phyloP scores from a whole-genome alignment of 2,888 invertebrate species.

The Cremastobaeus sp. region DNA sequence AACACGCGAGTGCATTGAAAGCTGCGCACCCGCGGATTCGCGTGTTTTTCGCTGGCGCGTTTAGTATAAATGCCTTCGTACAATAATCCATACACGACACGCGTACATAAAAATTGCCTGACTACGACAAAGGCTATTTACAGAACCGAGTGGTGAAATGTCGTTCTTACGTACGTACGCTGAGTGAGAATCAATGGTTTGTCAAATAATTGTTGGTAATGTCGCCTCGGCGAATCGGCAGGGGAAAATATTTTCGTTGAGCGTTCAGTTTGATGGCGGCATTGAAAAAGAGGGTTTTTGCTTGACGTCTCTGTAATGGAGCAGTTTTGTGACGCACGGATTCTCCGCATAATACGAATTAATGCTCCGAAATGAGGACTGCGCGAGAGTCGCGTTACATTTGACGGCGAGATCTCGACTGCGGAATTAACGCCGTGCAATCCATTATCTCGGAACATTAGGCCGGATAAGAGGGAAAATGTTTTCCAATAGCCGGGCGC shows the following conservation, averaged over 20 bases:
- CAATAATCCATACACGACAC: constrained; percentile 47
- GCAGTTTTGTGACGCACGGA: neutral
- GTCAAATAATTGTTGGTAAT: too few species aligned
- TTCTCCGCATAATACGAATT: constrained; percentile 7
- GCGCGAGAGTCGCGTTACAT: too few species aligned
- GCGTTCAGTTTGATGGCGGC: too few species aligned
- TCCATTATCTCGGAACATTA: neutral
- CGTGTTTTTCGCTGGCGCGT: constrained; percentile 20
- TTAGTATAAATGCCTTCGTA: constrained; percentile 40
- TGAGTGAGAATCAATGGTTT: constrained; percentile 17
- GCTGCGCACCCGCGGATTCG: constrained; percentile 15
- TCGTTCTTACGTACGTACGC: constrained; percentile 13
- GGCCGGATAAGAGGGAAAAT: neutral
- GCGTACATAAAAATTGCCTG: constrained; percentile 44
- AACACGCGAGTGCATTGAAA: neutral
- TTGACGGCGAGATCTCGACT: too few species aligned
- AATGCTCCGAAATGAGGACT: constrained; percentile 23
- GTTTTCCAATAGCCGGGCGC: too few species aligned
- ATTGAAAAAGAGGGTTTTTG: constrained; percentile 11
- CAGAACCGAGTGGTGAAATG: constrained; percentile 20
- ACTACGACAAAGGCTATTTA: constrained; percentile 44
- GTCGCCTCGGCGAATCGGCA: constrained; percentile 5
- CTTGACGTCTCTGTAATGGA: neutral
- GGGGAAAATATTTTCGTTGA: constrained; percentile 29
- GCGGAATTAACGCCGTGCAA: neutral